Evolutionary conservation across 2,797 vertebrate genomes (phyloP).

Genomic region (Acanthurus leucopareius): DNA sequence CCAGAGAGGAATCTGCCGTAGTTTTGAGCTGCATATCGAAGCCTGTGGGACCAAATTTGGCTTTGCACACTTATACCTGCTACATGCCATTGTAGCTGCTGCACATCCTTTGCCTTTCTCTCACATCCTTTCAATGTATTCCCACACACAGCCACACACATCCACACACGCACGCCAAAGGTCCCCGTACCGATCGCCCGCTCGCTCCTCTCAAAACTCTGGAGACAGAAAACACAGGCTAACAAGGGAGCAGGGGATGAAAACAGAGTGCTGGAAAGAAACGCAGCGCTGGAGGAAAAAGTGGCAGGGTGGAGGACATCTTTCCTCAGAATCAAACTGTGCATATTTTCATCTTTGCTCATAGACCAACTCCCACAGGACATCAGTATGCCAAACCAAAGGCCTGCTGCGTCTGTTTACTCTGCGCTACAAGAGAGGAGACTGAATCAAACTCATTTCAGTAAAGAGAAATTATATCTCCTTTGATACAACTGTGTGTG

Average conservation of each 20-base stretch:
- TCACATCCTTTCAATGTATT: conserved; percentile 55
- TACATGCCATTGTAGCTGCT: conserved; percentile 40
- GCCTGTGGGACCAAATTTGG: conserved; percentile 40
- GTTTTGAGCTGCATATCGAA: conserved; percentile 39
- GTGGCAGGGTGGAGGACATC: conserved; percentile 64
- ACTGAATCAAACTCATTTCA: conserved; percentile 75
- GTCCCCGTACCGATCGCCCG: conserved; percentile 63
- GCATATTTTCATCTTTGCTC: conserved; percentile 79
- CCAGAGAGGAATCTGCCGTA: conserved; percentile 42
- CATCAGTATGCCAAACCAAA: conserved; percentile 74
- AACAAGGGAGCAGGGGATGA: conserved; percentile 69
- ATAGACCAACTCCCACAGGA: conserved; percentile 73
- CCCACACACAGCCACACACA: conserved; percentile 26
- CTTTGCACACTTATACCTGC: conserved; percentile 44
- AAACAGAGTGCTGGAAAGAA: conserved; percentile 60
- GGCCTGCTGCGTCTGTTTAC: conserved; percentile 79
- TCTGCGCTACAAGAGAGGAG: conserved; percentile 63
- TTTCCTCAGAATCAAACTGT: conserved; percentile 74
- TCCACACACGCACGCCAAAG: conserved; percentile 12
- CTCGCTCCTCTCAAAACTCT: conserved; percentile 61
- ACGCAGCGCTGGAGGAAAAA: conserved; percentile 48
- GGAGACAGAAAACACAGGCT: conserved; percentile 68
- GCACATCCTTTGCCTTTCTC: conserved; percentile 45
- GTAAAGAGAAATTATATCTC: conserved; percentile 66
- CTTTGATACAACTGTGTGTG: conserved; percentile 58